Evolutionary conservation across 2,113 vertebrate genomes (phyloP), one percentile per base, ranked within the genome.

Genomic region (Poeciliopsis retropinna): DNA sequence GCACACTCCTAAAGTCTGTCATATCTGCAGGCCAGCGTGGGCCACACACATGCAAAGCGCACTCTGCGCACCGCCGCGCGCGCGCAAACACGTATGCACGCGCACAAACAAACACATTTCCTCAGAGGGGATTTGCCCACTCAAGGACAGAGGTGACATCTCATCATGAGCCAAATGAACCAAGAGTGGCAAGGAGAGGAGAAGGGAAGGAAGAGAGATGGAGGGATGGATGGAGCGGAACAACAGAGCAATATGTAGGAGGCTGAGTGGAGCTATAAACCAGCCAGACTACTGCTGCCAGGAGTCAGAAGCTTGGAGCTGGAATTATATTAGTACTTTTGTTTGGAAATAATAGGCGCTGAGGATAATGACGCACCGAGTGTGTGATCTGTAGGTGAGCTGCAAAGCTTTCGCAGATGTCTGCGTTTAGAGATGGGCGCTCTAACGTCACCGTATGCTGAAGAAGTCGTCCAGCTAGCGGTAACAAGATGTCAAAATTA

Each of bases 151-250:
- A 85, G 30, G 82, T 85, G 90, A 88, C 88, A 90, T 84, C 86
- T 89, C 89, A 92, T 91, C 89, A 91, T 89, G 84, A 89, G 87
- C 81, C 87, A 89, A 91, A 91, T 91, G 86, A 91, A 90, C 85
- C 87, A 88, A 69, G 77, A 85, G 87, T 73, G 85, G 84, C 86
- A 73, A 83, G 63, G 64, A 83, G 81, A 81, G 67, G 79, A 69
- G 85, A 73, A 79, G 74, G 76, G 70, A 77, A 44, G 76, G 70
- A 78, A 82, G 44, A 85, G 74, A 78, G 77, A 88, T 79, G 51
- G 85, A 85, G 71, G 81, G 85, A 84, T 86, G 90, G 88, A 89
- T 85, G 68, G 84, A 86, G 87, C 73, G 76, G 83, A 88, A 83
- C 81, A 67, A 73, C 5, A 28, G 67, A 82, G 83, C 70, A 78